These are phyloP conservation scores for Nephila pilipes DNA, from an alignment of 1,140 invertebrate genomes.

Conservation along the genomic window DNA sequence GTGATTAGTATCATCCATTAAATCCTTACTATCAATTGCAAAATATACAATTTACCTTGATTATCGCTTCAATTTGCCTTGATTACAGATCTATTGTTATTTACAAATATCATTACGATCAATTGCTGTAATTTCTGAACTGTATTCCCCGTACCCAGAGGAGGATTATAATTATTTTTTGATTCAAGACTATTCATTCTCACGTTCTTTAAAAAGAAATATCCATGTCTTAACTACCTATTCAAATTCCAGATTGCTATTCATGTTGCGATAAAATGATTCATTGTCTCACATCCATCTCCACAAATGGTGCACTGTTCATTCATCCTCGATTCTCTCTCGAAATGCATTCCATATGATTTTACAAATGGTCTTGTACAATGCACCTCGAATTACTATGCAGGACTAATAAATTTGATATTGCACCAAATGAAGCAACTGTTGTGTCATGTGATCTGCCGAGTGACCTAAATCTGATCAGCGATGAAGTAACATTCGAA, in stretches of 20 bases:
- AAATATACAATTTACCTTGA: too few species aligned
- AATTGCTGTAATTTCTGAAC: too few species aligned
- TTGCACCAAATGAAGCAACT: not conserved
- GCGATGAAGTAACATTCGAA: not conserved
- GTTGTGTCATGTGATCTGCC: not conserved
- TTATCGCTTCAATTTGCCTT: too few species aligned
- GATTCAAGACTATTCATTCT: too few species aligned
- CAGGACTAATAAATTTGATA: not conserved
- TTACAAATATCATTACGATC: too few species aligned
- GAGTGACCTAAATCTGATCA: conserved; percentile 15
- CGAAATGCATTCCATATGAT: not conserved
- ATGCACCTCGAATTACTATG: not conserved
- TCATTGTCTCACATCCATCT: not conserved
- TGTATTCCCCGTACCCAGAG: too few species aligned
- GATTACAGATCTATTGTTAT: too few species aligned
- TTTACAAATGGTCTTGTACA: not conserved
- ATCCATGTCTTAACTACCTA: not conserved
- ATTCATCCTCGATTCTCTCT: not conserved
- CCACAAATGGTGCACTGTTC: not conserved
- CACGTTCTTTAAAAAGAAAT: not conserved
- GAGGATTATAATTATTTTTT: too few species aligned
- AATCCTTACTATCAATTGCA: too few species aligned
- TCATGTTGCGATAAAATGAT: not conserved
- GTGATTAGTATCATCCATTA: too few species aligned
- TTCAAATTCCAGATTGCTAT: not conserved